Percentiles rank a stretch among this genome's conserved stretches.
These are phyloP conservation scores for Galerucella calmariensis DNA, from an alignment of 2,888 invertebrate species.

Conservation along the genomic window DNA sequence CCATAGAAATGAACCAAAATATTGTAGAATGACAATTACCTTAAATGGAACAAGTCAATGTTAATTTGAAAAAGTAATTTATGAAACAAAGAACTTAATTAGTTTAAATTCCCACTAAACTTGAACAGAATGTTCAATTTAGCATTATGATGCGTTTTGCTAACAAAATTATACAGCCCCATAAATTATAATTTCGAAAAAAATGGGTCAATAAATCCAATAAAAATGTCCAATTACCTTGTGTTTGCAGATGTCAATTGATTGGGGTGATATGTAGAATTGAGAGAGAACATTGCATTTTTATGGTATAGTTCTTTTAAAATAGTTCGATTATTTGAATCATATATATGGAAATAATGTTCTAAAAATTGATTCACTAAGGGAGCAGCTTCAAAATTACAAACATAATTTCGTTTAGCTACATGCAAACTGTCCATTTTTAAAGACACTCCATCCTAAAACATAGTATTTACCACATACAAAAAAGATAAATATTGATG, in stretches of 20 bases:
- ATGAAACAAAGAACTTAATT: too few species aligned
- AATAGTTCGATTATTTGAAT: slow-evolving; percentile 68
- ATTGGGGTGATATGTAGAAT: slow-evolving; percentile 57
- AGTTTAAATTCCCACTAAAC: too few species aligned
- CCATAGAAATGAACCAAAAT: too few species aligned
- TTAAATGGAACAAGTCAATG: too few species aligned
- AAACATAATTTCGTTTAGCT: slow-evolving; percentile 68
- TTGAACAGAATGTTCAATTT: too few species aligned
- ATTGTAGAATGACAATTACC: too few species aligned
- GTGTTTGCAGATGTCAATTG: slow-evolving; percentile 57
- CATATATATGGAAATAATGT: slow-evolving; percentile 75
- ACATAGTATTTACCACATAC: slow-evolving; percentile 23
- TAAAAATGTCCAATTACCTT: slow-evolving; percentile 51
- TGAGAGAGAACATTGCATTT: slow-evolving; percentile 73
- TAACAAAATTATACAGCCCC: too few species aligned
- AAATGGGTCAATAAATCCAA: neutral
- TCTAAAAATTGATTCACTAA: slow-evolving; percentile 74
- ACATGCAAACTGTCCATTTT: slow-evolving; percentile 64
- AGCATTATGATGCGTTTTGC: too few species aligned
- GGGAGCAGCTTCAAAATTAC: slow-evolving; percentile 63
- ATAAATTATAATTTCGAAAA: too few species aligned
- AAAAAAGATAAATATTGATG: neutral
- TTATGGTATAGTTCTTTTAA: slow-evolving; percentile 73
- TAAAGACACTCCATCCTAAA: slow-evolving; percentile 69
- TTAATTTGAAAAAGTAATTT: too few species aligned